A percentile compares a stretch with the other conserved stretches of the same genome.
phyloP scores from a whole-genome alignment of 2,113 vertebrate species.

The Ageneiosus marmoratus region DNA sequence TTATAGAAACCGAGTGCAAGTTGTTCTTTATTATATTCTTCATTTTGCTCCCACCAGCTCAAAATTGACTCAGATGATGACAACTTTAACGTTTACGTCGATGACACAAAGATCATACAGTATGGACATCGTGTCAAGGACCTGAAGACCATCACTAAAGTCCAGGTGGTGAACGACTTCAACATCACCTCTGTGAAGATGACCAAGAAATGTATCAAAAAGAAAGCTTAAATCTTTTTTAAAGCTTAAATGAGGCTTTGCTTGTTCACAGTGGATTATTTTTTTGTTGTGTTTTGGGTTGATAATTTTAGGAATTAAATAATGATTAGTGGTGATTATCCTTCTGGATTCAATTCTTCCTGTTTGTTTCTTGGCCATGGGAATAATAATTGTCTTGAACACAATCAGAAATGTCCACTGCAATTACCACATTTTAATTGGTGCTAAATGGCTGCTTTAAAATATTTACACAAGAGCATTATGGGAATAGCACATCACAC shows the following conservation, averaged over 20 bases:
- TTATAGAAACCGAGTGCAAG: not conserved
- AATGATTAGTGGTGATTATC: constrained; percentile 7
- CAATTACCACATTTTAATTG: constrained; percentile 27
- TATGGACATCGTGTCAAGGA: constrained; percentile 73
- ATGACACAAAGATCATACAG: constrained; percentile 73
- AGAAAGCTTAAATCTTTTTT: not conserved
- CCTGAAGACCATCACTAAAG: constrained; percentile 72
- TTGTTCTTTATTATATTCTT: not conserved
- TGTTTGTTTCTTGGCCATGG: constrained; percentile 18
- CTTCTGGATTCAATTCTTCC: constrained; percentile 1
- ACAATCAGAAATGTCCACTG: not conserved
- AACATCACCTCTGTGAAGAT: constrained; percentile 77
- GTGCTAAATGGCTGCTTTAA: constrained; percentile 16
- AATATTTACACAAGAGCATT: constrained; percentile 22
- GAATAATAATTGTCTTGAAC: constrained; percentile 22
- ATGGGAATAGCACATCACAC: not conserved
- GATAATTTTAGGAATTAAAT: constrained; percentile 22
- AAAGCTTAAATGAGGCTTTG: constrained; percentile 23
- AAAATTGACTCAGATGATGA: constrained; percentile 77
- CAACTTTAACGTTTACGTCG: constrained; percentile 75
- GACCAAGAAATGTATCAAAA: constrained; percentile 64
- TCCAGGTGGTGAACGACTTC: constrained; percentile 75
- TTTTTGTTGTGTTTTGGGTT: constrained; percentile 36
- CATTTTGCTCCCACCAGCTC: constrained; percentile 62
- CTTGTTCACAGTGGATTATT: constrained; percentile 48